Evolutionary conservation across 1,140 invertebrate species (phyloP).

Genomic region (Brachionus asplanchnoidis): DNA sequence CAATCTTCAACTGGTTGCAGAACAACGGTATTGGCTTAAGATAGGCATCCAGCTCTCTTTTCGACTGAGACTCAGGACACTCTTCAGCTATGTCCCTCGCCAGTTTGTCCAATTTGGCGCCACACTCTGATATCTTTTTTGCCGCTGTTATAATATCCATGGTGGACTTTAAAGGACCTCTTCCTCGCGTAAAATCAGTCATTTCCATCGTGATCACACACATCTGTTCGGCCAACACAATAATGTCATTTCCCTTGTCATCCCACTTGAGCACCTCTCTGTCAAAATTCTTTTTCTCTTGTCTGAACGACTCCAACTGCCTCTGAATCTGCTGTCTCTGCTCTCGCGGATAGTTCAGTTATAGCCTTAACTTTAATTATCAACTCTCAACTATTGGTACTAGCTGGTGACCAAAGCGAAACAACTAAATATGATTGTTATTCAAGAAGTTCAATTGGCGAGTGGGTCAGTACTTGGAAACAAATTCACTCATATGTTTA

Average conservation of each 20-base stretch:
- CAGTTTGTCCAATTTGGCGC: constrained; percentile 90
- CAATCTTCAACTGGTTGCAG: constrained; percentile 98
- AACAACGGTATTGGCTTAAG: constrained; percentile 91
- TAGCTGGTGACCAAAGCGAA: not conserved
- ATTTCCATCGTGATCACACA: constrained; percentile 99
- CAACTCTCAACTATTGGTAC: not conserved
- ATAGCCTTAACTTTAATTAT: not conserved
- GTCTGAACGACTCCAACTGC: constrained; percentile 73
- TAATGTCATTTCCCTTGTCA: constrained; percentile 97
- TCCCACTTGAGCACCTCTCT: constrained; percentile 98
- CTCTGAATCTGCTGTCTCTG: constrained; percentile 94
- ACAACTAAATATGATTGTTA: not conserved
- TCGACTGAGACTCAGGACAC: constrained; percentile 93
- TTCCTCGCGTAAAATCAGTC: constrained; percentile 97
- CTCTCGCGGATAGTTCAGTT: constrained; percentile 84
- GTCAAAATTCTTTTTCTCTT: constrained; percentile 92
- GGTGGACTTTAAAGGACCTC: constrained; percentile 93
- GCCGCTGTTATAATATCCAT: constrained; percentile 99
- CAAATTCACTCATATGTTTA: not conserved
- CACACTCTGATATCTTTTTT: constrained; percentile 97
- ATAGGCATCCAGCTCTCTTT: constrained; percentile 92
- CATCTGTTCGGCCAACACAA: constrained; percentile 97
- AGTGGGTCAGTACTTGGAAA: not conserved
- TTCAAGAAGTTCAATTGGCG: not conserved
- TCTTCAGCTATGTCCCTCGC: constrained; percentile 93